Conservation (phyloP, 2,797 vertebrate species). For the Nothura maculosa region DNA sequence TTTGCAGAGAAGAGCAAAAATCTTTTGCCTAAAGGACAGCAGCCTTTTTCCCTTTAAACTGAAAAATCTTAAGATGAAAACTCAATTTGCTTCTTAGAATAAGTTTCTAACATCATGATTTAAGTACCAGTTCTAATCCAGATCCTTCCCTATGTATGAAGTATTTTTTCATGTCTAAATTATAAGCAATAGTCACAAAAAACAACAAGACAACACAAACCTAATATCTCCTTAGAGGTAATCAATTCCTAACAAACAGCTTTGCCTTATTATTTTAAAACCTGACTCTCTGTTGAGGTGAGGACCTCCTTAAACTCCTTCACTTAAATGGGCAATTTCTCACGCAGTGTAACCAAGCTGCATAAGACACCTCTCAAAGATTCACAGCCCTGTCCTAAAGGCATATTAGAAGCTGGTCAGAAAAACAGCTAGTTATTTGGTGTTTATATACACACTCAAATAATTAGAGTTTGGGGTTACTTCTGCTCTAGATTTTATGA, state of each 20-base stretch:
- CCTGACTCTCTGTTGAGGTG: neutral
- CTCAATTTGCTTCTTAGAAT: neutral
- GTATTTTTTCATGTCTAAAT: neutral
- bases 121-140: neutral
- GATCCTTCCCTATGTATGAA: neutral
- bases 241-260: neutral
- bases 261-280: neutral
- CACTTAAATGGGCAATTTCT: neutral
- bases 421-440: neutral
- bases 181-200: neutral
- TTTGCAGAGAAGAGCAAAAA: conserved; percentile 52
- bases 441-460: neutral
- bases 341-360: accelerated
- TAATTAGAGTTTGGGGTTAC: neutral
- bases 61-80: neutral
- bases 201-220: neutral
- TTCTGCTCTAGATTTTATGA: neutral
- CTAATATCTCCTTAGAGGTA: neutral
- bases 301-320: neutral
- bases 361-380: neutral
- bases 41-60: neutral
- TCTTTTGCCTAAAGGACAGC: neutral
- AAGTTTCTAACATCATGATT: neutral
- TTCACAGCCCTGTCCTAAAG: neutral
- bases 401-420: neutral